Conservation (phyloP, 1,140 invertebrate species). For the Danaus melanippus region DNA sequence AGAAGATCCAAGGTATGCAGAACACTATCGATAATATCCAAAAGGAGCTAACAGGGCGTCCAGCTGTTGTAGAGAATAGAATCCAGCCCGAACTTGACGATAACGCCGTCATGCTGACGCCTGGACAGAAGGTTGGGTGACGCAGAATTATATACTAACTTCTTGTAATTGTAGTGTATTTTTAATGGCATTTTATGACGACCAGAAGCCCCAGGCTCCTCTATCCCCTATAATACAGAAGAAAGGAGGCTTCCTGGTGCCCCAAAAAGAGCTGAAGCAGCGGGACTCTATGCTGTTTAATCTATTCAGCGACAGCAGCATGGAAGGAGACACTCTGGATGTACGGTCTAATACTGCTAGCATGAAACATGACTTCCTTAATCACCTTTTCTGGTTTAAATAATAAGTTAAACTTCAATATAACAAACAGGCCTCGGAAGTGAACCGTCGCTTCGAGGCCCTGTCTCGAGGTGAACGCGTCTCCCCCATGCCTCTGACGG, state of each 20-base stretch:
- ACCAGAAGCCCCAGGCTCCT: slow-evolving; percentile 4
- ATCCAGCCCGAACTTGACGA: slow-evolving; percentile 34
- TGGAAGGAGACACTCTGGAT: slow-evolving; percentile 29
- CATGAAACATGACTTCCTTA: too few species aligned
- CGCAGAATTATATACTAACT: too few species aligned
- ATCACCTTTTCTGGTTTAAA: too few species aligned
- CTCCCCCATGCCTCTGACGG: slow-evolving; percentile 13
- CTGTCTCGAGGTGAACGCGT: slow-evolving; percentile 26
- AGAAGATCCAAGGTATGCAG: slow-evolving; percentile 41
- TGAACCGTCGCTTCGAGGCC: slow-evolving; percentile 35
- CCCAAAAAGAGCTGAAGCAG: slow-evolving; percentile 23
- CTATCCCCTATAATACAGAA: slow-evolving; percentile 14
- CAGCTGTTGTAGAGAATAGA: neutral
- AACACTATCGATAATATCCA: slow-evolving; percentile 50
- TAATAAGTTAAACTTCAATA: neutral
- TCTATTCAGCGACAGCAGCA: slow-evolving; percentile 40
- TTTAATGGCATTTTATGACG: neutral
- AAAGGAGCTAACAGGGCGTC: slow-evolving; percentile 38
- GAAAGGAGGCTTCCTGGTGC: slow-evolving; percentile 10
- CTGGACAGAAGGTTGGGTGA: slow-evolving; percentile 3
- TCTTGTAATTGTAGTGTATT: too few species aligned
- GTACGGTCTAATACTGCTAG: slow-evolving; percentile 16
- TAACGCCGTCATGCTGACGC: slow-evolving; percentile 37
- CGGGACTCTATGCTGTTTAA: slow-evolving; percentile 30
- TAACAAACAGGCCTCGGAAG: slow-evolving; percentile 20